Conservation (phyloP, 2,888 invertebrate genomes). For the Eledona agricola region DNA sequence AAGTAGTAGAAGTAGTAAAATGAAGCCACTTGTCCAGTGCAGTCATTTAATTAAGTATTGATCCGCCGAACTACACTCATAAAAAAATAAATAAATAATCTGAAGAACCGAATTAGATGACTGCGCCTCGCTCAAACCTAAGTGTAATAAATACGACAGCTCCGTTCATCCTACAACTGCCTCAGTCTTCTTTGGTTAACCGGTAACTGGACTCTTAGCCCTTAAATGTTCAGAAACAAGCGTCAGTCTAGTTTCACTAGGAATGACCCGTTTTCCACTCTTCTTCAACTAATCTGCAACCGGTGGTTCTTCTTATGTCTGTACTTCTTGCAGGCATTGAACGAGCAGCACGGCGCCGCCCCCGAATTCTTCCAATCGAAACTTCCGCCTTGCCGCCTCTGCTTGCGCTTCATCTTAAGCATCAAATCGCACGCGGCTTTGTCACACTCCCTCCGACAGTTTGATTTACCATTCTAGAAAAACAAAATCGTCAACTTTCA, state of each 20-base stretch:
- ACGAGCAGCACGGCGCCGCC: slow-evolving; percentile 58
- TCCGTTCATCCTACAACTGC: slow-evolving; percentile 53
- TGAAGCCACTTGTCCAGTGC: slow-evolving; percentile 9
- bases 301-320: slow-evolving; percentile 48
- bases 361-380: slow-evolving; percentile 61
- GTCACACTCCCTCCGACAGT: slow-evolving; percentile 84
- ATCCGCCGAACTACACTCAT: slow-evolving; percentile 26
- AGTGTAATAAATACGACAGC: slow-evolving; percentile 56
- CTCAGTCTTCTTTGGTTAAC: slow-evolving; percentile 69
- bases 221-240: slow-evolving; percentile 21
- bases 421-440: slow-evolving; percentile 72
- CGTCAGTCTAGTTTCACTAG: slow-evolving; percentile 43
- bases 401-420: slow-evolving; percentile 61
- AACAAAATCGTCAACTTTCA: slow-evolving; percentile 30
- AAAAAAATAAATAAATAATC: slow-evolving; percentile 37
- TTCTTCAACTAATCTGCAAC: slow-evolving; percentile 35
- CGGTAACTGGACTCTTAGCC: slow-evolving; percentile 62
- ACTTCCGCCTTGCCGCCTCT: slow-evolving; percentile 56
- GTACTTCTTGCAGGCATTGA: slow-evolving; percentile 55
- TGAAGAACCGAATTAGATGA: slow-evolving; percentile 24
- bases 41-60: slow-evolving; percentile 32
- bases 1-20: no score
- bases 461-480: slow-evolving; percentile 80
- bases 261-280: slow-evolving; percentile 2
- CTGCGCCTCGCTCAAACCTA: slow-evolving; percentile 22